Conservation (phyloP, 2,113 vertebrate genomes). For the Calidris pygmaea region DNA sequence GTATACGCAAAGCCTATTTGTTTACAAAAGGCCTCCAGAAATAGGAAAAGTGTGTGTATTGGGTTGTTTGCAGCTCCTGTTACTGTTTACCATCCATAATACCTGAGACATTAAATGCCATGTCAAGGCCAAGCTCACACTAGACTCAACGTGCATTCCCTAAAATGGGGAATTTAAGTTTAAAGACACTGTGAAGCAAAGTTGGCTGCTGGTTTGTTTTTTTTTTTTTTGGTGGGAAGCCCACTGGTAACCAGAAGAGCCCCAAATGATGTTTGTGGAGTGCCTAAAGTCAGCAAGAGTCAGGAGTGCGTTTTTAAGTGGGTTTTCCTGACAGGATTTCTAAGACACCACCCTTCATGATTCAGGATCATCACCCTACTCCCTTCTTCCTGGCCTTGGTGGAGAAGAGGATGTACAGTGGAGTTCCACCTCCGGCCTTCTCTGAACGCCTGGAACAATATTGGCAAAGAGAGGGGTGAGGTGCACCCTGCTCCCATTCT, state of each 20-base stretch:
- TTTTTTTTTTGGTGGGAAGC: not conserved
- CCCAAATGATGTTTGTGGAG: not conserved
- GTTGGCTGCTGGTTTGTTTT: not conserved
- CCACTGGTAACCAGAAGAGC: not conserved
- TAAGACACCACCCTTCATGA: not conserved
- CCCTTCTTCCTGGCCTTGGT: not conserved
- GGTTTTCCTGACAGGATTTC: not conserved
- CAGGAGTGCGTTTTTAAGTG: not conserved
- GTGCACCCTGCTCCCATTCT: not conserved
- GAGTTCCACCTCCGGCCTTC: not conserved
- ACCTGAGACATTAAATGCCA: not conserved
- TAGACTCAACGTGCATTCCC: not conserved
- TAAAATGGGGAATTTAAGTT: not conserved
- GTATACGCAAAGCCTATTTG: not conserved
- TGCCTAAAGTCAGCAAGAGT: not conserved
- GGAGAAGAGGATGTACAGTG: not conserved
- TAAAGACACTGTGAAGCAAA: not conserved
- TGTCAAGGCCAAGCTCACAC: not conserved
- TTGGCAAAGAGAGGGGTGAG: not conserved
- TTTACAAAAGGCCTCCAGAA: not conserved
- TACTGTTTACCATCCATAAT: not conserved
- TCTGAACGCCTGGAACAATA: rapidly evolving
- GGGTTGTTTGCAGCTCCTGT: not conserved
- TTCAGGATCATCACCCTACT: not conserved
- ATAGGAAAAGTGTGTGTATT: not conserved